Evolutionary conservation across 2,888 invertebrate genomes (phyloP).

Genomic region (Nymphalis polychloros): DNA sequence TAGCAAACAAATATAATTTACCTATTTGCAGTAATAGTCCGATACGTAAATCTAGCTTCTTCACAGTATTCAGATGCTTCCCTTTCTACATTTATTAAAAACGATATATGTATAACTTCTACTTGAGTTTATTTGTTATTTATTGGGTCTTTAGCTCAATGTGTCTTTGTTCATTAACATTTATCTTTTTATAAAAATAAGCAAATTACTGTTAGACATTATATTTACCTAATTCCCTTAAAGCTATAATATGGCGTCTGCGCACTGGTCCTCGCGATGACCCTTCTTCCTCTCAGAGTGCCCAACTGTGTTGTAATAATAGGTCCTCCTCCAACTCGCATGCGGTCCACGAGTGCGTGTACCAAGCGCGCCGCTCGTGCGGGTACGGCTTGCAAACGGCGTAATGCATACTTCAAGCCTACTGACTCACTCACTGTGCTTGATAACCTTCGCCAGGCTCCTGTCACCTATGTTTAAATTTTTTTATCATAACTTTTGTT

Average conservation of each 20-base stretch:
- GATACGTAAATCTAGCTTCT: too few relatives aligned
- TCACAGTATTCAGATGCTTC: too few relatives aligned
- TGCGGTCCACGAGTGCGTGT: conserved; percentile 75
- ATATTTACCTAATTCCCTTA: conserved; percentile 70
- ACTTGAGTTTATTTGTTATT: too few relatives aligned
- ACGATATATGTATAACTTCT: too few relatives aligned
- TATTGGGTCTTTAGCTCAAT: too few relatives aligned
- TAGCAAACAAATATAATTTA: too few relatives aligned
- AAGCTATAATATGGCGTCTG: conserved; percentile 75
- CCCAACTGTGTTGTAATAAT: conserved; percentile 67
- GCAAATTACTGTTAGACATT: not conserved
- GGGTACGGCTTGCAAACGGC: conserved; percentile 73
- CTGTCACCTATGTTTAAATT: conserved; percentile 70
- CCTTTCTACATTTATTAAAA: too few relatives aligned
- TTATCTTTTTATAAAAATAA: too few relatives aligned
- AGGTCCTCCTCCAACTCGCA: conserved; percentile 78
- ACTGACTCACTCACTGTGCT: conserved; percentile 77
- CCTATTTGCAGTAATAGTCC: too few relatives aligned
- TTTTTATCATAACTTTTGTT: too few relatives aligned
- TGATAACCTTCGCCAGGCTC: conserved; percentile 74
- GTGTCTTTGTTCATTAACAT: too few relatives aligned
- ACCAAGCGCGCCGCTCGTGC: conserved; percentile 75
- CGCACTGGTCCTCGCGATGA: conserved; percentile 65
- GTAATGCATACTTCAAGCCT: conserved; percentile 73
- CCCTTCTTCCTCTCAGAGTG: conserved; percentile 67